These are phyloP conservation scores for Garrulus glandarius DNA, from an alignment of 2,797 vertebrate species.

Conservation along the genomic window DNA sequence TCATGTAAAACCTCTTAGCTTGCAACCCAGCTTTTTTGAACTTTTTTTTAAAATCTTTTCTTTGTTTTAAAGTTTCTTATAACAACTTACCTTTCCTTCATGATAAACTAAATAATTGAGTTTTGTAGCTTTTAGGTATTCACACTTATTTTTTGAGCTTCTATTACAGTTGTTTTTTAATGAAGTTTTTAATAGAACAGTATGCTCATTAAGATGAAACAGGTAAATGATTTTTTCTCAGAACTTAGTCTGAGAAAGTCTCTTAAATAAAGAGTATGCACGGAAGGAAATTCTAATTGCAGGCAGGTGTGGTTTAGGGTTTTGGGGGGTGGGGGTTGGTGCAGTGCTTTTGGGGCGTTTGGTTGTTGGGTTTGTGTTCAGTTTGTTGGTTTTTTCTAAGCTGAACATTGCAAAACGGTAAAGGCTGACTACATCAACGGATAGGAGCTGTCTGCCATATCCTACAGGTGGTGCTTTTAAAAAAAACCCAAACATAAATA, in stretches of 20 bases:
- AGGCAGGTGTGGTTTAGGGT: background rate
- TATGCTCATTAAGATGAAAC: background rate
- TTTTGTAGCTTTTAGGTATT: background rate
- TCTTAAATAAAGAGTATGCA: background rate
- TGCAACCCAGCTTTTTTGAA: background rate
- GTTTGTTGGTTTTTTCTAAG: background rate
- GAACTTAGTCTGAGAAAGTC: background rate
- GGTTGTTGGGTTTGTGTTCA: background rate
- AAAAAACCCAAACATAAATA: background rate
- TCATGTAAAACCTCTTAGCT: background rate
- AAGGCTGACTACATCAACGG: background rate
- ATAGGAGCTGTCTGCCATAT: background rate
- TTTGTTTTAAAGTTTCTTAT: background rate
- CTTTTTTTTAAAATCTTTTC: background rate
- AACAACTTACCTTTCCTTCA: background rate
- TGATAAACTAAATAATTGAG: background rate
- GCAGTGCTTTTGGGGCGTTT: background rate
- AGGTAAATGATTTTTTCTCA: background rate
- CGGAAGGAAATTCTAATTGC: background rate
- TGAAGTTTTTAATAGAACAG: background rate
- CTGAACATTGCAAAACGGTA: background rate
- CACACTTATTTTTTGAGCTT: background rate
- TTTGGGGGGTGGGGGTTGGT: fast-evolving
- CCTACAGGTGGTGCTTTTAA: background rate
- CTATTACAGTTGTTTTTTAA: background rate